These are phyloP conservation scores for Lutjanus argentimaculatus DNA, from an alignment of 2,797 vertebrate species.

Conservation along the genomic window DNA sequence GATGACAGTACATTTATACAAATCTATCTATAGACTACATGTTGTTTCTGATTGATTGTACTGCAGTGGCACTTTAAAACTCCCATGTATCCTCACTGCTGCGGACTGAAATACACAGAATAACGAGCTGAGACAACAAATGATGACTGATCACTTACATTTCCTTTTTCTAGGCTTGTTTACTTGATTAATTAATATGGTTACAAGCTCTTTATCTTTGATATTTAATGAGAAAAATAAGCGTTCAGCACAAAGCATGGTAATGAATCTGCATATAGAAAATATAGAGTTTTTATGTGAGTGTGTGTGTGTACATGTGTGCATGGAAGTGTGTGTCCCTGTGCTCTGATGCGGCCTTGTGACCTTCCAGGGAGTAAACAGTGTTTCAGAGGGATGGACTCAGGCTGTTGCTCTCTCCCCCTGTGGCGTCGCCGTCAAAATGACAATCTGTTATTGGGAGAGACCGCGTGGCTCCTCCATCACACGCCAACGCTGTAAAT, in stretches of 20 bases:
- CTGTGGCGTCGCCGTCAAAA: constrained; percentile 80
- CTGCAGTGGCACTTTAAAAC: constrained; percentile 57
- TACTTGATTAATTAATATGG: constrained; percentile 5
- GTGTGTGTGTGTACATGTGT: constrained; percentile 20
- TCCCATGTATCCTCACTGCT: constrained; percentile 57
- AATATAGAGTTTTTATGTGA: neutral
- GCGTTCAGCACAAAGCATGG: neutral
- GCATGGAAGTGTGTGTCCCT: constrained; percentile 41
- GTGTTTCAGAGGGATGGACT: constrained; percentile 70
- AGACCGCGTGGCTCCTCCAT: constrained; percentile 69
- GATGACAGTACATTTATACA: constrained; percentile 66
- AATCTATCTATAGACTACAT: constrained; percentile 74
- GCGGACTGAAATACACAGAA: constrained; percentile 39
- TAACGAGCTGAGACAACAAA: constrained; percentile 40
- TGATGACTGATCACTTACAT: constrained; percentile 35
- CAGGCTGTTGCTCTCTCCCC: constrained; percentile 74
- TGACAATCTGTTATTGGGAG: constrained; percentile 83
- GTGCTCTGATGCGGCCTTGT: constrained; percentile 45
- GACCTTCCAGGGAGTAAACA: constrained; percentile 82
- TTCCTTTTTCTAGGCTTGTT: neutral
- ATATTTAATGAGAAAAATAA: constrained; percentile 5
- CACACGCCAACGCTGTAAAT: constrained; percentile 77
- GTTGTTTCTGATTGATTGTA: constrained; percentile 62
- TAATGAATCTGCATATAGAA: neutral
- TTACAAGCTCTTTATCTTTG: constrained; percentile 9